A percentile compares a stretch with the other conserved stretches of the same genome.
Evolutionary conservation across 2,113 vertebrate genomes (phyloP).

Genomic region (Myrmophylax atrothorax): DNA sequence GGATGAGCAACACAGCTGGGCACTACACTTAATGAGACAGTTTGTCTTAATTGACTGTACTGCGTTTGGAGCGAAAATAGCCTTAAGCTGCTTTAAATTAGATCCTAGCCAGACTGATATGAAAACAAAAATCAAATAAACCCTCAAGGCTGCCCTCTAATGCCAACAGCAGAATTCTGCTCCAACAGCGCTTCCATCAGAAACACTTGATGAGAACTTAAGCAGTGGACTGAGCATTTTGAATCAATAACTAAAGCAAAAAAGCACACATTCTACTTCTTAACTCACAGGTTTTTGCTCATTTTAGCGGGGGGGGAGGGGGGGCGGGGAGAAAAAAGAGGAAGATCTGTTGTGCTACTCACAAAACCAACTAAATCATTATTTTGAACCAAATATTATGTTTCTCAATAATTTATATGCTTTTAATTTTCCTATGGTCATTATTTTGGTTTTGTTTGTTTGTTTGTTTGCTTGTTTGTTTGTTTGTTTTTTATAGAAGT

Average conservation of each 20-base stretch:
- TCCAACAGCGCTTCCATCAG: neutral
- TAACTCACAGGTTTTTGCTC: neutral
- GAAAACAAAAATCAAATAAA: neutral
- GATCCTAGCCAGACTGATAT: neutral
- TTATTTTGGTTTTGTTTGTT: neutral
- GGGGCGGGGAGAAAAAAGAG: neutral
- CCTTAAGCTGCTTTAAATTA: neutral
- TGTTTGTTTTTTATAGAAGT: neutral
- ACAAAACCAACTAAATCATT: neutral
- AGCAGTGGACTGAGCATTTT: neutral
- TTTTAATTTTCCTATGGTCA: neutral
- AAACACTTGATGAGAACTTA: neutral
- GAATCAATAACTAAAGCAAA: neutral
- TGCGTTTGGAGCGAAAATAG: neutral
- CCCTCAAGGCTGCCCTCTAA: conserved; percentile 24
- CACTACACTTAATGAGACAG: neutral
- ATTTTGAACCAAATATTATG: neutral
- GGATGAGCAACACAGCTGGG: neutral
- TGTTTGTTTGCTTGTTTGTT: neutral
- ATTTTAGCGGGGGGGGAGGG: neutral
- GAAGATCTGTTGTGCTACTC: neutral
- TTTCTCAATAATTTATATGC: neutral
- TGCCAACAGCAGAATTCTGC: neutral
- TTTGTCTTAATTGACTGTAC: neutral
- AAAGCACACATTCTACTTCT: neutral